phyloP scores from a whole-genome alignment of 2,797 vertebrate species.

The Menidia menidia region DNA sequence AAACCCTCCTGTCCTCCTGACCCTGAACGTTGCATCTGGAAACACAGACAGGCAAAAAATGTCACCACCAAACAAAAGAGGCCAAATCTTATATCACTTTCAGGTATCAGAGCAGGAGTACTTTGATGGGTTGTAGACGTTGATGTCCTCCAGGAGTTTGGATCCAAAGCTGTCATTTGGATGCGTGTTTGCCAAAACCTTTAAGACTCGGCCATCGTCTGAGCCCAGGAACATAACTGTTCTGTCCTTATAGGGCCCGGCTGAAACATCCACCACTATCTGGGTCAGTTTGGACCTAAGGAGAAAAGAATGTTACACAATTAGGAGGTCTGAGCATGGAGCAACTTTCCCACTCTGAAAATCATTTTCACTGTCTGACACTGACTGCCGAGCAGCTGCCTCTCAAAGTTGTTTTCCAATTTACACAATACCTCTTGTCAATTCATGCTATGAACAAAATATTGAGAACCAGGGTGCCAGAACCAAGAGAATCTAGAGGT shows the following conservation, averaged over 20 bases:
- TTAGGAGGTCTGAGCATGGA: too few species aligned
- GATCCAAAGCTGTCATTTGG: constrained; percentile 86
- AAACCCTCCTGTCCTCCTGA: constrained; percentile 88
- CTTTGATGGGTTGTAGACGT: constrained; percentile 91
- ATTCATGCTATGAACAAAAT: background rate
- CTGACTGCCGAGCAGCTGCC: background rate
- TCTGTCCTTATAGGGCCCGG: constrained; percentile 90
- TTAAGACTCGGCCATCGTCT: constrained; percentile 91
- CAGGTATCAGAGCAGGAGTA: constrained; percentile 16
- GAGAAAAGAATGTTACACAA: background rate
- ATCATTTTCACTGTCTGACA: background rate
- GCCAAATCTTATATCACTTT: too few species aligned
- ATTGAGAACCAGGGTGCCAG: background rate
- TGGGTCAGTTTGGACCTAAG: constrained; percentile 90
- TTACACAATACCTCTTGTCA: background rate
- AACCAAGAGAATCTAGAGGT: too few species aligned
- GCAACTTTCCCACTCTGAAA: background rate
- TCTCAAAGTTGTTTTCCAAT: too few species aligned
- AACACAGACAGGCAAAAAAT: background rate
- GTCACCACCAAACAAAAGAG: background rate
- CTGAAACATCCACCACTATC: constrained; percentile 88
- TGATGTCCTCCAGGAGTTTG: constrained; percentile 92
- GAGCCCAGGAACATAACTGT: constrained; percentile 94
- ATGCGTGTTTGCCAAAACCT: constrained; percentile 89
- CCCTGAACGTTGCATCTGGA: constrained; percentile 87